Conservation (phyloP, 2,797 vertebrate genomes). For the Sciurus vulgaris region DNA sequence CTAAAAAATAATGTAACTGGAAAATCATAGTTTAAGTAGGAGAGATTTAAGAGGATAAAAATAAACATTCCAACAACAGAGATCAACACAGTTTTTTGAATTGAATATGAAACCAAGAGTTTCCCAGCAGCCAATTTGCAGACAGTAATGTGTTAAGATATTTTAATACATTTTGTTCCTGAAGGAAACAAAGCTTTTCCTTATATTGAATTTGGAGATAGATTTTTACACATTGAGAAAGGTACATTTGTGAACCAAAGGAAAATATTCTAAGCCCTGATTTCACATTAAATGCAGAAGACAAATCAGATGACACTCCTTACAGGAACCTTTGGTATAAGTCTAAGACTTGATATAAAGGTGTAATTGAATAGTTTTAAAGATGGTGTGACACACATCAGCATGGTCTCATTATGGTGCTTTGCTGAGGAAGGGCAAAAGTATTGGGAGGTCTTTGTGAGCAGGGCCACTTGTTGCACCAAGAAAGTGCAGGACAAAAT, state of each 20-base stretch:
- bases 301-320: neutral
- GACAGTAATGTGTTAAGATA: neutral
- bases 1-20: neutral
- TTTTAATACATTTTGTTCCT: neutral
- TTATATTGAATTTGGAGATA: neutral
- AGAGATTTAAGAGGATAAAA: neutral
- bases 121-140: neutral
- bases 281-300: slow-evolving; percentile 18
- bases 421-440: neutral
- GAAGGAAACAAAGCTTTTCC: neutral
- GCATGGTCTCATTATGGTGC: neutral
- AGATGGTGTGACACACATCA: neutral
- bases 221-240: neutral
- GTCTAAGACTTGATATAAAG: neutral
- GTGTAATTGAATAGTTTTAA: neutral
- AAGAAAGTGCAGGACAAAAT: neutral
- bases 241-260: neutral
- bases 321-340: neutral
- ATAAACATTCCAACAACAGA: neutral
- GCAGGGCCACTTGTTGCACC: neutral
- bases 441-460: neutral
- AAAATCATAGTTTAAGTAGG: neutral
- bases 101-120: neutral
- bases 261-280: neutral
- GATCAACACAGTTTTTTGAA: neutral